Base-by-base conservation (phyloP, 2,888 invertebrate species). In the Phortica okadai region DNA sequence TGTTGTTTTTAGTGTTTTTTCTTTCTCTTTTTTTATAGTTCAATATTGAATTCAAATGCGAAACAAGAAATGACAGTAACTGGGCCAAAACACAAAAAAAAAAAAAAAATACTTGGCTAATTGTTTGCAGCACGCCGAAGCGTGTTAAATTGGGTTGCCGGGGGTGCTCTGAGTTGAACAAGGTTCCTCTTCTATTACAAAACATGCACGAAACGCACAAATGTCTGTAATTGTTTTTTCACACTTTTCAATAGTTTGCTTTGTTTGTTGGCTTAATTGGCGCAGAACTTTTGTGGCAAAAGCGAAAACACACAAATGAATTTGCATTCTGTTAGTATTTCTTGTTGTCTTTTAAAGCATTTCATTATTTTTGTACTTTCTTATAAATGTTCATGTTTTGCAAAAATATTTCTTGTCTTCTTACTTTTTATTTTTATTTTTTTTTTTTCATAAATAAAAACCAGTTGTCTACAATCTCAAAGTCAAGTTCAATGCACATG, bases 81-180 rank as follows among this genome's bases (percentile, higher is more conserved):
- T 84, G 82, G 81, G 82, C 79, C 85, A 86, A 77, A 21, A 21
- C 21, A 21, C 21, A 21, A 83, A 82, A 88, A 86, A 1, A 33
- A 33, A 3, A 33, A 33, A 33, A 33, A 33, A 33, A 33, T 2
- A 33, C 87, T 88, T 87, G 87, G 86, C 87, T 88, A 89, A 89
- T 89, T 89, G 89, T 85, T 86, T 83, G 82, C 77, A 74, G 74
- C 81, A 83, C 83, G 84, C 78, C 72, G 78, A 78, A 74, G 77
- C 78, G 54, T 72, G 44, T 67, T 16, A 14, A 11, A 14, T 66
- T 67, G 21, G 42, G 67, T 25, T 64, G 64, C 33, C 33, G 25
- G 33, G 59, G 16, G 5, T 59, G 21, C n/a, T 50, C 2, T 50
- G 50, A 11, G 50, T 50, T 8, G 6, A 50, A 8, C 1, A 50